Evolutionary conservation across 2,888 invertebrate species (phyloP), one percentile per base, ranked within the genome.

Genomic region (Patella pellucida): DNA sequence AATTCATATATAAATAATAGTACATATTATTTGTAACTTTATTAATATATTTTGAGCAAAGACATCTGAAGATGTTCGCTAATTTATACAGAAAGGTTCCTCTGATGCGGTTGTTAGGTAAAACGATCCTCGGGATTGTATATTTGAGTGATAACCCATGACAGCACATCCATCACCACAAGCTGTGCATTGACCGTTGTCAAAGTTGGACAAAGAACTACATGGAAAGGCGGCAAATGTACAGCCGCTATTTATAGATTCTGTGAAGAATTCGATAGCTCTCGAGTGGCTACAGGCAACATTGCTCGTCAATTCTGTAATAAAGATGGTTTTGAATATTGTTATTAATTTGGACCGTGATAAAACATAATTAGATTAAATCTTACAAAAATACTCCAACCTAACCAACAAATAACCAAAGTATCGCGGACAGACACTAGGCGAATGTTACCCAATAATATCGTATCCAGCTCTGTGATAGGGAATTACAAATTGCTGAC

Each of bases 221-320:
- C 72, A 72, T 31, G 72, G 72, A 15, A n/a, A 52, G 16, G 54
- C 19, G 87, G 94, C 91, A 88, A 95, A 97, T 0, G 95, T 94
- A 84, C 97, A 97, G n/a, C 92, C 91, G 0, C 94, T 93, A 78
- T 94, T 94, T 69, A 97, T 94, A 82, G 95, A 96, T 90, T 97
- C 97, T 0, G 93, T 94, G 88, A 96, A 96, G 88, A 94, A 95
- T 84, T 95, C 94, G 88, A 95, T 94, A 81, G 96, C 95, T 74
- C 96, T 92, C 75, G 96, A 93, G 89, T 97, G 97, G 90, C 96
- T 95, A 90, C 97, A 97, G 54, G 95, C 94, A 31, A 97, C 92
- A 86, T 93, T 94, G 80, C 94, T 93, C 74, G 94, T 93, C 16
- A 95, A 91, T 52, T 69, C 62, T 75, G 4, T 31, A 68, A 27